Percentiles rank a stretch among this genome's conserved stretches.
phyloP scores from a whole-genome alignment of 2,888 invertebrate species.

The Stomorhina lunata region DNA sequence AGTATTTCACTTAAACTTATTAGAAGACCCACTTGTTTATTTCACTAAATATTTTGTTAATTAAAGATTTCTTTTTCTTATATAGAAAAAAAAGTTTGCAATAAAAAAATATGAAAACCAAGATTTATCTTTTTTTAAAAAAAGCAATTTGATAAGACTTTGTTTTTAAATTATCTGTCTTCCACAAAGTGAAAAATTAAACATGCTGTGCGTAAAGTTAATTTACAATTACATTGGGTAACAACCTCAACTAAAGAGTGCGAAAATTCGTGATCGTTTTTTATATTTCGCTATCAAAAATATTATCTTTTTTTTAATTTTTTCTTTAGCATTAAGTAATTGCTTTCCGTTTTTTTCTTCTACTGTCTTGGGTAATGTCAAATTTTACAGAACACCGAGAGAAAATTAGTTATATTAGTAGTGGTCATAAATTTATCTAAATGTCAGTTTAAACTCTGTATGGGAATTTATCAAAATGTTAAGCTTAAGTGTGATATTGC shows the following conservation, averaged over 20 bases:
- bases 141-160: constrained; percentile 21
- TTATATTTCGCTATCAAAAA: background rate
- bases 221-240: too few species aligned
- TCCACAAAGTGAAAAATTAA: constrained; percentile 12
- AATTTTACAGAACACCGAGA: background rate
- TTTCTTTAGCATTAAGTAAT: constrained; percentile 38
- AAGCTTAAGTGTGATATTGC: constrained; percentile 67
- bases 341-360: constrained; percentile 24
- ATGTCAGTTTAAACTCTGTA: constrained; percentile 75
- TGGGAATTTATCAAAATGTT: constrained; percentile 76
- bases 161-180: background rate
- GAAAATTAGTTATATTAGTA: constrained; percentile 69
- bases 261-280: background rate
- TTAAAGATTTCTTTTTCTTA: constrained; percentile 31
- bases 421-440: constrained; percentile 76
- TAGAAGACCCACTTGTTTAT: background rate
- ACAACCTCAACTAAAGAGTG: too few species aligned
- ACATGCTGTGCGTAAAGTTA: constrained; percentile 53
- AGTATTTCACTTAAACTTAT: background rate
- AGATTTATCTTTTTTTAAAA: constrained; percentile 19
- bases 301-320: background rate
- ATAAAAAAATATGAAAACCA: background rate
- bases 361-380: background rate
- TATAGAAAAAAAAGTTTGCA: too few species aligned
- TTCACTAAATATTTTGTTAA: constrained; percentile 21